Conservation (phyloP, 2,888 invertebrate genomes). For the Myopa tessellatipennis region DNA sequence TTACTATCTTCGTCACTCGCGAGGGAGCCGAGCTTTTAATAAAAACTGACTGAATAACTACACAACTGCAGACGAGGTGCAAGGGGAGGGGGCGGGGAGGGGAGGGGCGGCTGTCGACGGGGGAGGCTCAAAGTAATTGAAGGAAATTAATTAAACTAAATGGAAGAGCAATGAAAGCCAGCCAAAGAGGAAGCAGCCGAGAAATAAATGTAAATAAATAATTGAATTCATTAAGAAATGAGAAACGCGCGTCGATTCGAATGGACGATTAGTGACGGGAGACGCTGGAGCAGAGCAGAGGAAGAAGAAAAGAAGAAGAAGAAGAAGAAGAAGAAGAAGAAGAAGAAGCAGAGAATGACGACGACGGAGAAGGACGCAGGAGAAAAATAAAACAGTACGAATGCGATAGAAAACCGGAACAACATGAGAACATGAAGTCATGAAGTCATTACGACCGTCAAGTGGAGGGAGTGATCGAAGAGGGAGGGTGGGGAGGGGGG, state of each 20-base stretch:
- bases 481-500: background rate
- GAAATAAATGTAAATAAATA: conserved; percentile 61
- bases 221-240: conserved; percentile 66
- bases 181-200: conserved; percentile 45
- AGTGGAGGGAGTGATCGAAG: background rate
- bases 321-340: background rate
- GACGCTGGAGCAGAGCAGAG: conserved; percentile 6
- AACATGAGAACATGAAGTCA: background rate
- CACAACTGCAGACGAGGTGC: background rate
- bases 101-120: background rate
- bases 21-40: background rate
- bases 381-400: background rate
- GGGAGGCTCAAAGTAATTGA: conserved; percentile 27
- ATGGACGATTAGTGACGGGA: conserved; percentile 27
- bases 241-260: conserved; percentile 51
- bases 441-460: background rate
- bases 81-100: background rate
- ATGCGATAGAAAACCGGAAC: background rate
- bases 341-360: background rate
- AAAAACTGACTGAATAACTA: background rate
- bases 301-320: background rate
- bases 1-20: background rate
- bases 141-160: conserved; percentile 38
- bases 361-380: background rate
- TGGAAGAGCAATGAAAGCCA: conserved; percentile 38